Conservation (phyloP, 2,888 invertebrate species). For the Chouioia cunea region DNA sequence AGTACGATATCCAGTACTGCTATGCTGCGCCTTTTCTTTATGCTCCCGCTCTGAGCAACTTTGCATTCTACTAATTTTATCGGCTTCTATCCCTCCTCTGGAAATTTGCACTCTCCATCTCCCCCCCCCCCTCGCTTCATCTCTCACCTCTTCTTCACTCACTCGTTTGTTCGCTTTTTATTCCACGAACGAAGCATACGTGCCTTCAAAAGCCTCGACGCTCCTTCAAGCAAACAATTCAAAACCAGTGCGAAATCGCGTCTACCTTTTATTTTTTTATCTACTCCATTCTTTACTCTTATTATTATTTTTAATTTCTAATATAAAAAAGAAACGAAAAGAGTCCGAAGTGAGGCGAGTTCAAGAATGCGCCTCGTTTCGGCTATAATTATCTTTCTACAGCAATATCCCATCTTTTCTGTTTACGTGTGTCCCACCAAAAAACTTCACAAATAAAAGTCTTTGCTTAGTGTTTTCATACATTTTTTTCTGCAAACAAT, state of each 20-base stretch:
- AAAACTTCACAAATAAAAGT: too few relatives aligned
- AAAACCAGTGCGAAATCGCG: too few relatives aligned
- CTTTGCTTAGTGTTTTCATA: too few relatives aligned
- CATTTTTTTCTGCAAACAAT: too few relatives aligned
- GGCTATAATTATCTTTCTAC: conserved; percentile 36
- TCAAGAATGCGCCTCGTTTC: conserved; percentile 33
- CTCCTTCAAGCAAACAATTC: too few relatives aligned
- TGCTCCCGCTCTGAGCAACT: conserved; percentile 15
- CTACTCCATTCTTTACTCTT: too few relatives aligned
- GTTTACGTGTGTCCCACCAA: background rate
- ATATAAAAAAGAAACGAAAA: too few relatives aligned
- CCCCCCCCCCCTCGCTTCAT: too few relatives aligned
- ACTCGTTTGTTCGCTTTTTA: background rate
- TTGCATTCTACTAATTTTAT: conserved; percentile 47
- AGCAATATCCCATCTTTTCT: conserved; percentile 19
- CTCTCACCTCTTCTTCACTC: background rate
- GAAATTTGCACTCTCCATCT: conserved; percentile 30
- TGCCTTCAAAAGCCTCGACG: too few relatives aligned
- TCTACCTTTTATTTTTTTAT: too few relatives aligned
- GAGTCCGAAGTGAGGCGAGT: background rate
- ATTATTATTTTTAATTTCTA: too few relatives aligned
- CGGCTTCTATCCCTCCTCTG: conserved; percentile 13
- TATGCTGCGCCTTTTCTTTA: conserved; percentile 18
- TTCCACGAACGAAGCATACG: background rate
- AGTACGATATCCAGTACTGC: conserved; percentile 6